A percentile compares a stretch with the other conserved stretches of the same genome.
These are phyloP conservation scores for Ptilonorhynchus violaceus DNA, from an alignment of 2,113 vertebrate genomes.

Conservation along the genomic window DNA sequence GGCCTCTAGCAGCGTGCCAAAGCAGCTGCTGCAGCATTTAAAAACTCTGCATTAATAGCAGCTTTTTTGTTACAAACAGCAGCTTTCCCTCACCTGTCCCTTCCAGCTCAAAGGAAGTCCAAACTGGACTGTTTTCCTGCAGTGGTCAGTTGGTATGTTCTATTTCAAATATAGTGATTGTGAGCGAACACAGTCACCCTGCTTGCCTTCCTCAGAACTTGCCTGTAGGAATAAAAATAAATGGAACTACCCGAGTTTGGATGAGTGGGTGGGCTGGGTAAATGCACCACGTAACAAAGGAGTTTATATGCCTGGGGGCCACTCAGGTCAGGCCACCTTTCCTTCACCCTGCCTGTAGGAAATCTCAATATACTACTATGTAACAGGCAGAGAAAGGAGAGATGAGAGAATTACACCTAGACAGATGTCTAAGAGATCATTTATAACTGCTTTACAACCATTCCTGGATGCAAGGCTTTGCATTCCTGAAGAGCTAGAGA, in stretches of 20 bases:
- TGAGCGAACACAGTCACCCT: background rate
- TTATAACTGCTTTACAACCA: background rate
- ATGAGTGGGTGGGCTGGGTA: background rate
- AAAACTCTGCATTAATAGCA: background rate
- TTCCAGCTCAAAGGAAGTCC: background rate
- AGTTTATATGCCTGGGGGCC: background rate
- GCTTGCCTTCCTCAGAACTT: accelerated
- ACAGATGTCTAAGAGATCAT: background rate
- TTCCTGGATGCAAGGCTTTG: background rate
- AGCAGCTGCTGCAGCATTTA: background rate
- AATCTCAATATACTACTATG: background rate
- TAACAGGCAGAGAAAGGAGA: background rate
- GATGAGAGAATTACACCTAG: background rate
- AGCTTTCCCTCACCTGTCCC: background rate
- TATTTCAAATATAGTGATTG: background rate
- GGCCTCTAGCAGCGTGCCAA: background rate
- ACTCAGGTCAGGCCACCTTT: background rate
- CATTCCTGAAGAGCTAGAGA: background rate
- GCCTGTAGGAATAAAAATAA: background rate
- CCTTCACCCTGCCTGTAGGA: background rate
- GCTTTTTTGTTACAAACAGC: background rate
- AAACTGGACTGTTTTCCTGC: background rate
- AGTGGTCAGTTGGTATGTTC: background rate
- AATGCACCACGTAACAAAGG: background rate
- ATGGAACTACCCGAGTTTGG: background rate